phyloP scores from a whole-genome alignment of 2,888 invertebrate genomes.

The Caenorhabditis sp. region DNA sequence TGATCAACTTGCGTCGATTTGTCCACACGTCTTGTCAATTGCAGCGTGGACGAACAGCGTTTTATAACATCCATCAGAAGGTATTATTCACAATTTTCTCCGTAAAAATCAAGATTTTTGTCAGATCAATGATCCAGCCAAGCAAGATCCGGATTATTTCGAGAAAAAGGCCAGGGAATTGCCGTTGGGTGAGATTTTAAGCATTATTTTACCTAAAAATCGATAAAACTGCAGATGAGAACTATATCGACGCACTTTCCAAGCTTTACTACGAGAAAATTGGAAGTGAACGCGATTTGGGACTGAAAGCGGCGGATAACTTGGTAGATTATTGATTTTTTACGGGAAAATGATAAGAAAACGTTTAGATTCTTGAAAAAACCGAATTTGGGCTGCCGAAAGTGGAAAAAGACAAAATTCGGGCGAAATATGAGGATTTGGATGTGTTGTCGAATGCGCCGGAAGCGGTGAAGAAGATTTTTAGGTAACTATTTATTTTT shows the following conservation, averaged over 20 bases:
- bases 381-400: slow-evolving; percentile 78
- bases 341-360: too few relatives aligned
- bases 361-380: slow-evolving; percentile 69
- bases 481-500: slow-evolving; percentile 66
- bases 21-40: slow-evolving; percentile 54
- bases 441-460: slow-evolving; percentile 78
- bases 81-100: slow-evolving; percentile 26
- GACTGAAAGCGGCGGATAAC: slow-evolving; percentile 78
- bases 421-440: slow-evolving; percentile 74
- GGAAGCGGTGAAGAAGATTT: slow-evolving; percentile 79
- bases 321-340: slow-evolving; percentile 50
- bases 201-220: neutral
- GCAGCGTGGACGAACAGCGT: slow-evolving; percentile 66
- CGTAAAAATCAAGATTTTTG: slow-evolving; percentile 3
- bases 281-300: slow-evolving; percentile 79
- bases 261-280: slow-evolving; percentile 80
- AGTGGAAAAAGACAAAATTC: slow-evolving; percentile 72
- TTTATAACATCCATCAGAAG: slow-evolving; percentile 80
- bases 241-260: slow-evolving; percentile 79
- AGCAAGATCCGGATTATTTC: slow-evolving; percentile 80
- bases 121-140: slow-evolving; percentile 78
- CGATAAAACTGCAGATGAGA: slow-evolving; percentile 72
- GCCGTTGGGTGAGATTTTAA: slow-evolving; percentile 73
- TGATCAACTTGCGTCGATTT: slow-evolving; percentile 48
- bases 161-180: slow-evolving; percentile 78